A percentile compares a stretch with the other conserved stretches of the same genome.
These are phyloP conservation scores for Rhagonycha lutea DNA, from an alignment of 2,888 invertebrate species.

Conservation along the genomic window DNA sequence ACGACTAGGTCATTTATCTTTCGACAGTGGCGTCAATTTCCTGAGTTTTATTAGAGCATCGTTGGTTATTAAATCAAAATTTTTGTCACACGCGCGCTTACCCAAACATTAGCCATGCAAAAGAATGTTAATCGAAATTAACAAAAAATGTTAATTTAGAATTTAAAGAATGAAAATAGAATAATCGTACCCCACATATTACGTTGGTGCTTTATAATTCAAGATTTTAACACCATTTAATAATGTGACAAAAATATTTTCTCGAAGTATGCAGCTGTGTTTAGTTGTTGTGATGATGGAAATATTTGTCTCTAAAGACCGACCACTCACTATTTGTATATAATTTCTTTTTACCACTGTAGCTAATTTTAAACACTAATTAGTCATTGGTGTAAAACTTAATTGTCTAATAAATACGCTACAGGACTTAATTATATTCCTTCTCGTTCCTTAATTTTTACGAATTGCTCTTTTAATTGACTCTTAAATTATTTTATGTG, in stretches of 20 bases:
- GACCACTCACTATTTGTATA: slow-evolving; percentile 28
- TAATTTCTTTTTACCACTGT: slow-evolving; percentile 14
- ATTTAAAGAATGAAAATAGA: slow-evolving; percentile 20
- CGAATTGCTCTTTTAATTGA: background rate
- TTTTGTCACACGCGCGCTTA: background rate
- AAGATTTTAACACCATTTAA: slow-evolving; percentile 31
- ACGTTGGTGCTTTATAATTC: slow-evolving; percentile 28
- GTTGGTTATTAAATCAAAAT: background rate
- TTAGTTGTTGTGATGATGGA: slow-evolving; percentile 31
- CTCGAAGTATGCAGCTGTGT: slow-evolving; percentile 29
- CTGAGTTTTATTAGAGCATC: slow-evolving; percentile 18
- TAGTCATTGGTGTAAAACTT: slow-evolving; percentile 35
- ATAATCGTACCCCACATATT: slow-evolving; percentile 10
- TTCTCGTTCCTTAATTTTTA: background rate
- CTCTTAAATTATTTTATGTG: background rate
- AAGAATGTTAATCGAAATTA: slow-evolving; percentile 28
- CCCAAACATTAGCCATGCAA: background rate
- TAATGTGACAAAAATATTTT: slow-evolving; percentile 30
- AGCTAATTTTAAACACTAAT: slow-evolving; percentile 38
- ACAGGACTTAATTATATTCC: slow-evolving; percentile 25
- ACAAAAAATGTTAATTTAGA: slow-evolving; percentile 19
- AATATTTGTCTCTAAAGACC: slow-evolving; percentile 40
- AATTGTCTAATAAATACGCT: slow-evolving; percentile 27
- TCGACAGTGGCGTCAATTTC: slow-evolving; percentile 31
- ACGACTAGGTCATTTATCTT: slow-evolving; percentile 31